Conservation (phyloP, 1,140 invertebrate species). For the Ceratosolen fusciceps region DNA sequence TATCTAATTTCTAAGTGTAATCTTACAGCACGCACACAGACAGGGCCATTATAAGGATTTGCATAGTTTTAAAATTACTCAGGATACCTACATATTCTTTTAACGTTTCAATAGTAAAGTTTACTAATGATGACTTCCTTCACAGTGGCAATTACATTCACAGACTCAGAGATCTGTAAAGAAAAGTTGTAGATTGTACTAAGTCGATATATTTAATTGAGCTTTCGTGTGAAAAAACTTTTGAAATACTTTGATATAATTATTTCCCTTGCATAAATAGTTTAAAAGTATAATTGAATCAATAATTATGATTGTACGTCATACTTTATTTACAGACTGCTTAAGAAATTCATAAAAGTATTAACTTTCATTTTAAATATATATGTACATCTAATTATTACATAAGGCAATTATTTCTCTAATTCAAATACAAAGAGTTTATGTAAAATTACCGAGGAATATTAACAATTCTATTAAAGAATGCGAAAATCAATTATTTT, state of each 20-base stretch:
- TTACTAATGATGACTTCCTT: not conserved
- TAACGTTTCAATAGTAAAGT: not conserved
- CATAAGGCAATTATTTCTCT: no score
- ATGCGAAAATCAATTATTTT: no score
- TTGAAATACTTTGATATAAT: not conserved
- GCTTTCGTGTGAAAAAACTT: not conserved
- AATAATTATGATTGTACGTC: not conserved
- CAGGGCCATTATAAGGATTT: not conserved
- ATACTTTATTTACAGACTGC: not conserved
- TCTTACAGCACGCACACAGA: not conserved
- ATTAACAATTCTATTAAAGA: no score
- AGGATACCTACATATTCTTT: not conserved
- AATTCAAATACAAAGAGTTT: no score
- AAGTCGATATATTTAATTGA: constrained; percentile 3
- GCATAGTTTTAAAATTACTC: not conserved
- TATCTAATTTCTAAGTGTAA: constrained; percentile 14
- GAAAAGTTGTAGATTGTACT: not conserved
- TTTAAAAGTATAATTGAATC: not conserved
- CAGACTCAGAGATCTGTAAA: not conserved
- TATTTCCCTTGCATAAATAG: not conserved
- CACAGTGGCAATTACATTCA: not conserved
- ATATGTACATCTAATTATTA: no score
- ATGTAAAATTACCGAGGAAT: no score
- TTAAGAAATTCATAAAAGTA: not conserved
- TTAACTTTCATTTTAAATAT: no score